These are phyloP conservation scores for Acridotheres tristis DNA, from an alignment of 2,797 vertebrate genomes.

Conservation along the genomic window DNA sequence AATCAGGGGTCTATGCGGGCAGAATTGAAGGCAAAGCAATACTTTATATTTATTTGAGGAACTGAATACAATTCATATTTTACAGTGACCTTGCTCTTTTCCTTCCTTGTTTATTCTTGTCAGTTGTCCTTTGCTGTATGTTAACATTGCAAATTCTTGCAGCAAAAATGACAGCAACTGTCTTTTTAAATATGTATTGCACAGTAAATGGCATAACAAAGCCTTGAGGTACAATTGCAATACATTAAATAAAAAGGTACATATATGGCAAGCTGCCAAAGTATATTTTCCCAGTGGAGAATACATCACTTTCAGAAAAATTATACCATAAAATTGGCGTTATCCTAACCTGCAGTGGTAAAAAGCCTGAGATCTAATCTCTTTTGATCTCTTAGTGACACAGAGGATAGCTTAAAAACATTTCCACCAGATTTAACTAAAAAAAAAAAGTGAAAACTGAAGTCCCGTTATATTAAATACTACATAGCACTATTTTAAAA, in stretches of 20 bases:
- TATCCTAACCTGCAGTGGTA: not conserved
- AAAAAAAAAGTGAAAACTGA: not conserved
- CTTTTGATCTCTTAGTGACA: not conserved
- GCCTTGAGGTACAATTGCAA: slow-evolving; percentile 26
- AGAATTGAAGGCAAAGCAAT: not conserved
- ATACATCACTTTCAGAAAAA: not conserved
- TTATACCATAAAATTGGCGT: not conserved
- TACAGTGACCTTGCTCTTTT: slow-evolving; percentile 8
- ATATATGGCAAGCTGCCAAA: not conserved
- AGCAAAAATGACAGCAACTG: slow-evolving; percentile 41
- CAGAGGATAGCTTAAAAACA: not conserved
- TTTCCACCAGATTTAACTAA: not conserved
- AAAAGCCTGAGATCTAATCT: not conserved
- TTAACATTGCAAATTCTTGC: slow-evolving; percentile 1
- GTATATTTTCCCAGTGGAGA: not conserved
- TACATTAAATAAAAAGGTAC: not conserved
- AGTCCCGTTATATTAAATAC: not conserved
- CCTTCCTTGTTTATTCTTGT: not conserved
- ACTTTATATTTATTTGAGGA: not conserved
- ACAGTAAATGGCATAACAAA: slow-evolving; percentile 12
- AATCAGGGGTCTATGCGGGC: not conserved
- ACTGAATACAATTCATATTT: not conserved
- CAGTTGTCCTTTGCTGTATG: not conserved
- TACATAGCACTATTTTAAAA: not conserved
- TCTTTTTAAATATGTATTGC: slow-evolving; percentile 21